A percentile compares a stretch with the other conserved stretches of the same genome.
These are phyloP conservation scores for Phoebastria nigripes DNA, from an alignment of 2,797 vertebrate genomes.

Conservation along the genomic window DNA sequence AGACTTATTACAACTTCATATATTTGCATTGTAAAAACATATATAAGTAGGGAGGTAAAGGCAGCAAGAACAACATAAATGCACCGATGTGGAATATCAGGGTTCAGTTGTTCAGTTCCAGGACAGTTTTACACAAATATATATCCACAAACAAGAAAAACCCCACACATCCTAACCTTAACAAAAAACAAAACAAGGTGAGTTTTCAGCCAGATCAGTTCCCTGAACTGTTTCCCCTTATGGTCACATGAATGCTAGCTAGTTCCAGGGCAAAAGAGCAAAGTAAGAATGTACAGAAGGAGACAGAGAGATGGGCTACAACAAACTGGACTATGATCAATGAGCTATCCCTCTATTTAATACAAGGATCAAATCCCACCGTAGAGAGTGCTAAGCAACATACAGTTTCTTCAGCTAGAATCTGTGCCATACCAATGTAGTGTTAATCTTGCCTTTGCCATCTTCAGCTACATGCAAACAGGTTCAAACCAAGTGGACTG, in stretches of 20 bases:
- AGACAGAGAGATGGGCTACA: neutral
- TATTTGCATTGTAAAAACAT: neutral
- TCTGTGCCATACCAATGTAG: rapidly evolving
- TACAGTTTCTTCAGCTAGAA: neutral
- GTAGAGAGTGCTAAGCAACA: neutral
- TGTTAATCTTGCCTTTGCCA: neutral
- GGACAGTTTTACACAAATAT: neutral
- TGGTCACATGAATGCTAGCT: neutral
- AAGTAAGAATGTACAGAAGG: neutral
- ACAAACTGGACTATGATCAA: neutral
- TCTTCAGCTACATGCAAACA: neutral
- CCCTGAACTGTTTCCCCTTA: neutral
- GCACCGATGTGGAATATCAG: neutral
- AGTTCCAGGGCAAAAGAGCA: neutral
- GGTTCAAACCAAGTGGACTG: neutral
- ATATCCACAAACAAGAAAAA: neutral
- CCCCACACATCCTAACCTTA: neutral
- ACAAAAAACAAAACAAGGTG: neutral
- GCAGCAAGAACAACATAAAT: neutral
- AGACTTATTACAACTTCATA: neutral
- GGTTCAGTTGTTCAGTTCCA: neutral
- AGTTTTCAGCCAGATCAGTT: neutral
- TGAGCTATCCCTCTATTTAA: neutral
- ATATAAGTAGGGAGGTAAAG: neutral
- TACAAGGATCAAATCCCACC: neutral